phyloP scores from a whole-genome alignment of 2,113 vertebrate species.

The Pterocles burchelli region DNA sequence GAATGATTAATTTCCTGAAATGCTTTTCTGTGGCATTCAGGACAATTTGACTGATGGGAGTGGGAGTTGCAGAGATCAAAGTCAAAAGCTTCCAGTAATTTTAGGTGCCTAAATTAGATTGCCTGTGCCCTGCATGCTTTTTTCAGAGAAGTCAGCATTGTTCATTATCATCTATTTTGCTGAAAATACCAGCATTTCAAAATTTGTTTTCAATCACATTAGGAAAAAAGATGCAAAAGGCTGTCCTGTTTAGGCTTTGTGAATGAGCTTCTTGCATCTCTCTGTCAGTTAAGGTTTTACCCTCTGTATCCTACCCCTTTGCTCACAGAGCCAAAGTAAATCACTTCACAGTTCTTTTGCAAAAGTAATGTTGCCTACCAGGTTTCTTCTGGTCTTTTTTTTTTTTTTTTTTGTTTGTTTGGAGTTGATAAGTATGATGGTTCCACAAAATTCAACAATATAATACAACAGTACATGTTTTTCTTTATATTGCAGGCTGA shows the following conservation, averaged over 20 bases:
- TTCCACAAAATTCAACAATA: background rate
- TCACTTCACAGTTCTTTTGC: background rate
- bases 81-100: background rate
- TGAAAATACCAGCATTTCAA: background rate
- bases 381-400: background rate
- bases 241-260: background rate
- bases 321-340: background rate
- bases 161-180: background rate
- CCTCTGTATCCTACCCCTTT: background rate
- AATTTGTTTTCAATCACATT: background rate
- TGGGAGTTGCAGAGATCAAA: background rate
- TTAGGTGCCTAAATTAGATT: background rate
- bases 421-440: background rate
- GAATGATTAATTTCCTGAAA: background rate
- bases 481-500: background rate
- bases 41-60: background rate
- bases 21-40: background rate
- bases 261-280: background rate
- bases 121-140: background rate
- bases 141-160: background rate
- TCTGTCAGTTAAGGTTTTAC: background rate
- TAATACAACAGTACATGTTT: background rate
- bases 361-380: background rate
- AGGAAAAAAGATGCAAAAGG: background rate
- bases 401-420: background rate